Evolutionary conservation across 2,888 invertebrate species (phyloP).

Genomic region (Parascotia fuliginaria): DNA sequence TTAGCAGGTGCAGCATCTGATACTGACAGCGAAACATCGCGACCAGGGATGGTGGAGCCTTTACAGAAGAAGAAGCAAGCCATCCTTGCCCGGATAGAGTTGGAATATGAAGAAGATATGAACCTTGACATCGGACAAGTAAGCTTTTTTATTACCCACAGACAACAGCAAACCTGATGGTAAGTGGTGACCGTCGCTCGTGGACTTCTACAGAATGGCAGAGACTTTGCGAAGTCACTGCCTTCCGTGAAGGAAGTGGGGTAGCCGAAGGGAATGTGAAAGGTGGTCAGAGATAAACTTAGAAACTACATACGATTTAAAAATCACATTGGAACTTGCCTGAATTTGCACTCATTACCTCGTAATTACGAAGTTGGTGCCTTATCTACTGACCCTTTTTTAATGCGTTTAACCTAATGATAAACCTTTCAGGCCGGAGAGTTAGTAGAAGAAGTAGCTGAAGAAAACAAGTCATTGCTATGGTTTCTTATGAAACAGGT

Average conservation of each 20-base stretch:
- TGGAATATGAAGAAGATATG: constrained; percentile 75
- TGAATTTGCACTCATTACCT: too few relatives aligned
- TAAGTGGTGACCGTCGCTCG: too few relatives aligned
- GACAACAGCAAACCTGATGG: not conserved
- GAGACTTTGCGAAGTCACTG: too few relatives aligned
- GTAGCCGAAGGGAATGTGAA: too few relatives aligned
- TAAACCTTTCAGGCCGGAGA: constrained; percentile 90
- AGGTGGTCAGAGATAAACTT: too few relatives aligned
- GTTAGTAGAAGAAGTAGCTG: constrained; percentile 96
- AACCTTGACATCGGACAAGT: constrained; percentile 84
- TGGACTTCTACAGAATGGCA: too few relatives aligned
- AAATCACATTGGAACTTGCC: too few relatives aligned
- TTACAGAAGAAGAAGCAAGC: constrained; percentile 48
- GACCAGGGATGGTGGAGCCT: constrained; percentile 59
- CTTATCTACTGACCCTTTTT: too few relatives aligned
- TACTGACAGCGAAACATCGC: constrained; percentile 75
- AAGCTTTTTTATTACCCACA: constrained; percentile 36
- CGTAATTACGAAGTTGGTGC: too few relatives aligned
- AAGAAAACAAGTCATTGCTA: constrained; percentile 97
- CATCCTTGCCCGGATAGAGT: constrained; percentile 60
- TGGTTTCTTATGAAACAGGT: constrained; percentile 98
- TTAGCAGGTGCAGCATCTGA: constrained; percentile 79
- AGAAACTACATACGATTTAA: too few relatives aligned
- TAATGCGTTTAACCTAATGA: too few relatives aligned
- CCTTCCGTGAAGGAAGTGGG: too few relatives aligned